A percentile compares a stretch with the other conserved stretches of the same genome.
phyloP scores from a whole-genome alignment of 2,888 invertebrate species.

The Drosophila affinis region DNA sequence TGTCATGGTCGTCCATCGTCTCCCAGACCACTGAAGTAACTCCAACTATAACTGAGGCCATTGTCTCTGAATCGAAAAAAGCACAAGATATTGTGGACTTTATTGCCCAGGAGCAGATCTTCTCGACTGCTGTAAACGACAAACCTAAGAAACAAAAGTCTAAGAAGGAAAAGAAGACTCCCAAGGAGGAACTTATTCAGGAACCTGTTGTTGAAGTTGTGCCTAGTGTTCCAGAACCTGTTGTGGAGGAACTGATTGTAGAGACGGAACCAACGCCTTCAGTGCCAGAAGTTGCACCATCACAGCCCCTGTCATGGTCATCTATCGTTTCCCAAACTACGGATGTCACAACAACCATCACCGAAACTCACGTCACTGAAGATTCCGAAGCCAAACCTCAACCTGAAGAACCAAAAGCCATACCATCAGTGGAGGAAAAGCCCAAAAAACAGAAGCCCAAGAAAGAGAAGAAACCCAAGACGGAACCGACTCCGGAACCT shows the following conservation, averaged over 20 bases:
- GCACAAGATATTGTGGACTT: slow-evolving; percentile 43
- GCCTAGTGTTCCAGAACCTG: slow-evolving; percentile 1
- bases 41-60: slow-evolving; percentile 3
- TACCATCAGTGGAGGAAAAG: too few relatives aligned
- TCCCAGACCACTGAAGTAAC: slow-evolving; percentile 43
- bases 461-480: too few relatives aligned
- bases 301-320: slow-evolving; percentile 48
- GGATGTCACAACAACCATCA: slow-evolving; percentile 3
- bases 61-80: neutral
- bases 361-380: slow-evolving; percentile 1
- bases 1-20: slow-evolving; percentile 60
- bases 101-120: slow-evolving; percentile 46
- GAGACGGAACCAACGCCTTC: slow-evolving; percentile 9
- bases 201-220: slow-evolving; percentile 10
- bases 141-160: slow-evolving; percentile 32
- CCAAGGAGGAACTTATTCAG: neutral
- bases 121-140: slow-evolving; percentile 41
- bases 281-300: neutral
- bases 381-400: slow-evolving; percentile 44
- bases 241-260: neutral
- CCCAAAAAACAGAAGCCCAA: too few relatives aligned
- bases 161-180: slow-evolving; percentile 48
- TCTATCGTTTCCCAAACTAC: slow-evolving; percentile 46
- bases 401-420: too few relatives aligned
- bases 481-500: too few relatives aligned